phyloP scores from a whole-genome alignment of 2,797 vertebrate genomes.

The Cottoperca gobio region DNA sequence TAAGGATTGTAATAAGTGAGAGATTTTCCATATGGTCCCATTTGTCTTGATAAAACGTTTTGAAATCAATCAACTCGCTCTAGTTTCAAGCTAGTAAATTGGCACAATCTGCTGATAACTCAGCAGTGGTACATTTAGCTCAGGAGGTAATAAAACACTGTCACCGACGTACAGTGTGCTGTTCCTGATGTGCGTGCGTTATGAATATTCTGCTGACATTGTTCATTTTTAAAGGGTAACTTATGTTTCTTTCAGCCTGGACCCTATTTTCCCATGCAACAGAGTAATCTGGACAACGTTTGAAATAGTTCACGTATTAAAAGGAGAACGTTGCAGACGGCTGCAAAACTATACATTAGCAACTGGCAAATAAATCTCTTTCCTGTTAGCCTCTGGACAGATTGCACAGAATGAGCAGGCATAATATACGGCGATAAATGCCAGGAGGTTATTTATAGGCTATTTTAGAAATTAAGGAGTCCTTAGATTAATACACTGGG shows the following conservation, averaged over 20 bases:
- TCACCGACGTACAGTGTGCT: background rate
- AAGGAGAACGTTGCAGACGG: too few relatives aligned
- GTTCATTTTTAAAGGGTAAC: background rate
- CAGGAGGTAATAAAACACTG: background rate
- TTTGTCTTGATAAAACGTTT: constrained; percentile 32
- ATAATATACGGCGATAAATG: constrained; percentile 2
- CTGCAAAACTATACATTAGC: constrained; percentile 6
- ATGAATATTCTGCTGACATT: constrained; percentile 38
- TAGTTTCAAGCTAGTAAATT: constrained; percentile 6
- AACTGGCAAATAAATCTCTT: constrained; percentile 14
- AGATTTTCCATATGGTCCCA: constrained; percentile 26
- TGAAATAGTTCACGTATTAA: too few relatives aligned
- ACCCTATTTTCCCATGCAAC: too few relatives aligned
- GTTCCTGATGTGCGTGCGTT: constrained; percentile 4
- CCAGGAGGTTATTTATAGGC: background rate
- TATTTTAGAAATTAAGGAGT: constrained; percentile 7
- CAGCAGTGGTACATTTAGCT: background rate
- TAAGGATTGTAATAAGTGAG: constrained; percentile 25
- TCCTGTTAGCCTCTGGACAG: constrained; percentile 1
- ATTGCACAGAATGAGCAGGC: constrained; percentile 3
- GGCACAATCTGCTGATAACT: constrained; percentile 18
- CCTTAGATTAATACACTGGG: background rate
- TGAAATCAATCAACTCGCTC: constrained; percentile 18
- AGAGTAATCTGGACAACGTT: too few relatives aligned
- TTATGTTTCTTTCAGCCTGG: too few relatives aligned